Conservation (phyloP, 2,797 vertebrate genomes). For the Pagetopsis macropterus region DNA sequence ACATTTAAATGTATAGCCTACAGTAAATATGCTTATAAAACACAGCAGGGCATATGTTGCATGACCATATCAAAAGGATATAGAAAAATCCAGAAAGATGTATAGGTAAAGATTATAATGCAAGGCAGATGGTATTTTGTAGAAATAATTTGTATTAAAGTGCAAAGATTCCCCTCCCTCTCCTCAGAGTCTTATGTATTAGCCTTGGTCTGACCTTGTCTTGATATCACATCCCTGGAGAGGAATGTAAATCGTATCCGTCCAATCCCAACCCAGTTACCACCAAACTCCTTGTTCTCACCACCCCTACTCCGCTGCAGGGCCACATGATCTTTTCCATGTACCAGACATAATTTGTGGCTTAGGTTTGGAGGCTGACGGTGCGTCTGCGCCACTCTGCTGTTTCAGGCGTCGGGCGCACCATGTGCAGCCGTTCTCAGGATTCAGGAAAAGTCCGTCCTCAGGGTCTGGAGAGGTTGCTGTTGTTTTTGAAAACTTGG, state of each 20-base stretch:
- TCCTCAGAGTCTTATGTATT: conserved; percentile 68
- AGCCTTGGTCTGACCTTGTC: conserved; percentile 84
- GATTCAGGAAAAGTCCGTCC: conserved; percentile 58
- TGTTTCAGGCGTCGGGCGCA: conserved; percentile 81
- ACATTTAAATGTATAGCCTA: conserved; percentile 6
- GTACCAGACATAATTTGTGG: conserved; percentile 86
- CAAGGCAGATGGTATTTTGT: conserved; percentile 24
- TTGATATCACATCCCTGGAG: conserved; percentile 81
- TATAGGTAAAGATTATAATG: conserved; percentile 18
- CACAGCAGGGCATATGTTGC: conserved; percentile 11
- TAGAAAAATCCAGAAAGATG: conserved; percentile 25
- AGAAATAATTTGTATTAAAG: conserved; percentile 38
- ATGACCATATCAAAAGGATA: conserved; percentile 17
- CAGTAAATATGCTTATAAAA: conserved; percentile 21
- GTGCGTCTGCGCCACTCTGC: conserved; percentile 83
- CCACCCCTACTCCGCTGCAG: conserved; percentile 75
- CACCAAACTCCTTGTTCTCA: conserved; percentile 78
- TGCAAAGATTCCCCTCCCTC: conserved; percentile 50
- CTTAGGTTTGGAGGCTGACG: conserved; percentile 86
- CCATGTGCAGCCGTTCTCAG: conserved; percentile 71
- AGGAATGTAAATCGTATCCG: conserved; percentile 83
- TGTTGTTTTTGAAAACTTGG: conserved; percentile 57
- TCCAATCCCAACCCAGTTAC: conserved; percentile 80
- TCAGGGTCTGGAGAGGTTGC: conserved; percentile 50
- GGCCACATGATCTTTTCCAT: conserved; percentile 83